These are phyloP conservation scores for Typhlichthys subterraneus DNA, from an alignment of 2,797 vertebrate genomes.

Conservation along the genomic window DNA sequence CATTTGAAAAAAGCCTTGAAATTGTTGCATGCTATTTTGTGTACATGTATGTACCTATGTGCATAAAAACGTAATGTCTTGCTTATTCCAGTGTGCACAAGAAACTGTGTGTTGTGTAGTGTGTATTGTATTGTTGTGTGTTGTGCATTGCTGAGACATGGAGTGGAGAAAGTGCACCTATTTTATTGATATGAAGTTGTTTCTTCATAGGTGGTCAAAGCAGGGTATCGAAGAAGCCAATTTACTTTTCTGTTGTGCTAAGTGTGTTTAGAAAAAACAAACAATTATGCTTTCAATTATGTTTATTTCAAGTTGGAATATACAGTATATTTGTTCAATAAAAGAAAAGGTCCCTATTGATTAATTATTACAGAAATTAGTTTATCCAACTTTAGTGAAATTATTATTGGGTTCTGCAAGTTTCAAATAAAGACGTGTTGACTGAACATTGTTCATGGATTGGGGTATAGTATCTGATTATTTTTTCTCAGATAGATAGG, in stretches of 20 bases:
- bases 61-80: background rate
- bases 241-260: no score
- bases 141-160: constrained; percentile 4
- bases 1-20: constrained; percentile 17
- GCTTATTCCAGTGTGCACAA: constrained; percentile 3
- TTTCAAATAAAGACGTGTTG: no score
- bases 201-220: background rate
- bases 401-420: no score
- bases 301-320: no score
- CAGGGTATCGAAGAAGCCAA: background rate
- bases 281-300: no score
- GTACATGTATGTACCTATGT: constrained; percentile 20
- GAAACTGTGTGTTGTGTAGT: constrained; percentile 10
- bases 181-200: background rate
- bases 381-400: no score
- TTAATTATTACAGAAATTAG: no score
- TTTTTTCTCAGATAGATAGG: no score
- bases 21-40: constrained; percentile 13
- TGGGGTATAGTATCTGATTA: no score
- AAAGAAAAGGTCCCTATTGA: no score
- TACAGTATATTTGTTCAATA: background rate
- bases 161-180: background rate
- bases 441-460: no score
- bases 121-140: background rate
- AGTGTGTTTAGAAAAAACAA: no score